These are phyloP conservation scores for Temnothorax ravouxi DNA, from an alignment of 2,888 invertebrate genomes.

Conservation along the genomic window DNA sequence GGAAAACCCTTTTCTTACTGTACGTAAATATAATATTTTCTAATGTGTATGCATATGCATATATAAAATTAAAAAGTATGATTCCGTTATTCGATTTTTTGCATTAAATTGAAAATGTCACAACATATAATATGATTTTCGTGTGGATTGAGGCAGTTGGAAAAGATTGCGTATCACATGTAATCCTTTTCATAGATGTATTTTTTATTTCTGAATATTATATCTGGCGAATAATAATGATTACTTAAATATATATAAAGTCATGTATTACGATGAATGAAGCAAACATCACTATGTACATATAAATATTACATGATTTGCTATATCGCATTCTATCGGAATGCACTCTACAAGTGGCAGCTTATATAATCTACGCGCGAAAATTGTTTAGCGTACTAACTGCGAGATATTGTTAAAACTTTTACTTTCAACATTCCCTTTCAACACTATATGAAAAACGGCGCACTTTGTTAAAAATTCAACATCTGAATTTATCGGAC, in stretches of 20 bases:
- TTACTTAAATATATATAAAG: slow-evolving; percentile 66
- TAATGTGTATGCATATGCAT: neutral
- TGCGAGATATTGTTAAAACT: slow-evolving; percentile 50
- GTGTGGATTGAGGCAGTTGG: neutral
- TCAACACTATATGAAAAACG: slow-evolving; percentile 54
- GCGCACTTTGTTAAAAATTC: slow-evolving; percentile 54
- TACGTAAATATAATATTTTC: neutral
- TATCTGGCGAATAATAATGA: slow-evolving; percentile 70
- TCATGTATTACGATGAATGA: slow-evolving; percentile 70
- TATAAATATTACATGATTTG: slow-evolving; percentile 74
- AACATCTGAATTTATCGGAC: slow-evolving; percentile 46
- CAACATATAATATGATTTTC: slow-evolving; percentile 5
- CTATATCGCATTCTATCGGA: slow-evolving; percentile 68
- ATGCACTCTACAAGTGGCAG: slow-evolving; percentile 57
- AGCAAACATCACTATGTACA: slow-evolving; percentile 74
- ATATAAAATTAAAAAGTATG: neutral
- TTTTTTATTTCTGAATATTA: slow-evolving; percentile 64
- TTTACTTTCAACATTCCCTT: slow-evolving; percentile 54
- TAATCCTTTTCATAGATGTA: slow-evolving; percentile 29
- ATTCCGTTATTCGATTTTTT: neutral
- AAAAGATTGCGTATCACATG: neutral
- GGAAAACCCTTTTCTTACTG: neutral
- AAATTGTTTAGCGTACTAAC: slow-evolving; percentile 49
- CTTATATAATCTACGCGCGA: slow-evolving; percentile 50
- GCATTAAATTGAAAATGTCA: neutral